Percentiles rank a stretch among this genome's conserved stretches.
phyloP scores from a whole-genome alignment of 2,797 vertebrate species.

The Steatocranus sp. region DNA sequence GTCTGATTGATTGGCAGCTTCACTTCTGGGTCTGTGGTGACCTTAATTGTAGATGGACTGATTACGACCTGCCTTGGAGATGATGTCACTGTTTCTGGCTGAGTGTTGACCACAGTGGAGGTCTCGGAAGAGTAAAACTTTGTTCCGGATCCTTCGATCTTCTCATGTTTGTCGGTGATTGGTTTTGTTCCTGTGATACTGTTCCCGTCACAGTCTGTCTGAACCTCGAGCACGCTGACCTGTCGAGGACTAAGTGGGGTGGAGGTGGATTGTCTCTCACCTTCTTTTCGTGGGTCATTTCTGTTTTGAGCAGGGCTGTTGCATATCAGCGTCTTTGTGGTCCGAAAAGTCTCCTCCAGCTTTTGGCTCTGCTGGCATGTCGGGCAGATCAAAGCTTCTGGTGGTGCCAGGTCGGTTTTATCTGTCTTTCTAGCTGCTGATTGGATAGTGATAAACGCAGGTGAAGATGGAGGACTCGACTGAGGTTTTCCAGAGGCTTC shows the following conservation, averaged over 20 bases:
- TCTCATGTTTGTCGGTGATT: constrained; percentile 80
- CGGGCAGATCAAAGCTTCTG: constrained; percentile 10
- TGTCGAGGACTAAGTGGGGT: constrained; percentile 68
- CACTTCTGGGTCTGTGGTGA: constrained; percentile 73
- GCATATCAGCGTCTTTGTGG: constrained; percentile 49
- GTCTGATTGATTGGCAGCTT: constrained; percentile 48
- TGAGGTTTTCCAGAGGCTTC: constrained; percentile 57
- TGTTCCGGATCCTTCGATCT: constrained; percentile 77
- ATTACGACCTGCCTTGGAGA: constrained; percentile 51
- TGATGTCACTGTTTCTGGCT: constrained; percentile 70
- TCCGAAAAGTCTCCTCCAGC: constrained; percentile 44
- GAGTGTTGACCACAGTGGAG: constrained; percentile 78
- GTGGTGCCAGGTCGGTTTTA: constrained; percentile 42
- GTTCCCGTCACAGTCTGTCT: constrained; percentile 68
- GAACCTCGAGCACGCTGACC: constrained; percentile 78
- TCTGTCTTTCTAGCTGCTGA: constrained; percentile 80
- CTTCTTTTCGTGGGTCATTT: constrained; percentile 8
- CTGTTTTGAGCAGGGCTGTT: constrained; percentile 33
- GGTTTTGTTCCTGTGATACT: constrained; percentile 71
- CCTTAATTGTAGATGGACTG: constrained; percentile 58
- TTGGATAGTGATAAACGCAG: constrained; percentile 87
- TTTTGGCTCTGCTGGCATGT: constrained; percentile 43
- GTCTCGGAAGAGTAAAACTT: constrained; percentile 76
- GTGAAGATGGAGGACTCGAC: constrained; percentile 78
- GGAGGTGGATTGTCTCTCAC: constrained; percentile 16